A percentile compares a stretch with the other conserved stretches of the same genome.
These are phyloP conservation scores for Ameiurus melas DNA, from an alignment of 2,113 vertebrate species.

Conservation along the genomic window DNA sequence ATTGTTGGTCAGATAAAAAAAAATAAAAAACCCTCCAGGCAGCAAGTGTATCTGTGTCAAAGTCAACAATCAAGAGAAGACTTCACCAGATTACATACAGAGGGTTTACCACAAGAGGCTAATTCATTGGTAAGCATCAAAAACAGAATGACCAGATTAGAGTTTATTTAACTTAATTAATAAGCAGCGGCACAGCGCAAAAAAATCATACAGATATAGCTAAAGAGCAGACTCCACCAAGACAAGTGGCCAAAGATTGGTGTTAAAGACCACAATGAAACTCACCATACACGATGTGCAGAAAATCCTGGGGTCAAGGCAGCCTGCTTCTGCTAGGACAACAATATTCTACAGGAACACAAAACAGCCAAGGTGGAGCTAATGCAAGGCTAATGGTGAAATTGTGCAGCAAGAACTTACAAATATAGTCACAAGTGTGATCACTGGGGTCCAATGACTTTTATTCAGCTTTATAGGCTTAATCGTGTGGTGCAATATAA, in stretches of 20 bases:
- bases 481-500: neutral
- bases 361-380: neutral
- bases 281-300: conserved; percentile 94
- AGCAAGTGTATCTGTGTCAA: neutral
- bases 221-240: neutral
- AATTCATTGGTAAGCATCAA: neutral
- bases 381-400: neutral
- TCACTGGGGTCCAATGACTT: neutral
- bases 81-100: neutral
- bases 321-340: conserved; percentile 87
- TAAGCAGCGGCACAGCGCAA: neutral
- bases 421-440: neutral
- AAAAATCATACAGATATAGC: neutral
- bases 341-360: conserved; percentile 81
- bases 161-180: neutral
- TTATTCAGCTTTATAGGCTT: neutral
- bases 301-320: conserved; percentile 88
- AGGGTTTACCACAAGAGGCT: neutral
- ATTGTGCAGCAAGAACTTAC: neutral
- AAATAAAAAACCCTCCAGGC: neutral
- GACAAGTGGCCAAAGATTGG: neutral
- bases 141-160: neutral
- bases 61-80: neutral
- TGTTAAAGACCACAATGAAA: conserved; percentile 16
- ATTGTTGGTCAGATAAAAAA: neutral